Percentiles rank a stretch among this genome's conserved stretches.
phyloP scores from a whole-genome alignment of 2,888 invertebrate genomes.

The Phyllotreta cruciferae region DNA sequence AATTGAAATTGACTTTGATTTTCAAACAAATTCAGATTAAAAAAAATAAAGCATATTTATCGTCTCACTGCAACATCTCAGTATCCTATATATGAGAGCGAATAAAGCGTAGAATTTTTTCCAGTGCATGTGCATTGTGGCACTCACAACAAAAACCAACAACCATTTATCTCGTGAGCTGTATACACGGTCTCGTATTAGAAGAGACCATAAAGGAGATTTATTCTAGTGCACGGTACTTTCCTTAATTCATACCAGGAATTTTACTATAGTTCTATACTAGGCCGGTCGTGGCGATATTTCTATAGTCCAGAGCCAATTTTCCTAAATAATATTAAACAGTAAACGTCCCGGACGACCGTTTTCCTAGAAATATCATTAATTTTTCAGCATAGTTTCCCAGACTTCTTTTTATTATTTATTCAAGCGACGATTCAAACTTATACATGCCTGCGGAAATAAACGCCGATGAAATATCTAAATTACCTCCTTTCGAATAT shows the following conservation, averaged over 20 bases:
- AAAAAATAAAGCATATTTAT: not conserved
- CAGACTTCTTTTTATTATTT: too few relatives aligned
- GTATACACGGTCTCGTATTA: slow-evolving; percentile 14
- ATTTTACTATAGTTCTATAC: slow-evolving; percentile 9
- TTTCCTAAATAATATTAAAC: not conserved
- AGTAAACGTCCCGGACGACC: too few relatives aligned
- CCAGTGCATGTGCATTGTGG: slow-evolving; percentile 5
- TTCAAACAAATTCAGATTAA: not conserved
- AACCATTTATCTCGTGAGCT: slow-evolving; percentile 11
- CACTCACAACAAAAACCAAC: slow-evolving; percentile 19
- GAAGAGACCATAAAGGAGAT: slow-evolving; percentile 15
- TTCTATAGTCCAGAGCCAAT: slow-evolving; percentile 1
- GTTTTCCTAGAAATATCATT: too few relatives aligned
- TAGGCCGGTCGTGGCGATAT: not conserved
- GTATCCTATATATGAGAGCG: not conserved
- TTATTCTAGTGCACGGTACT: slow-evolving; percentile 12
- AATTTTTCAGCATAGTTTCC: too few relatives aligned
- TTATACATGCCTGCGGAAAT: too few relatives aligned
- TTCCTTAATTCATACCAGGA: slow-evolving; percentile 21
- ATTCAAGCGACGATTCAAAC: too few relatives aligned
- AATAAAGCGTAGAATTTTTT: slow-evolving; percentile 14
- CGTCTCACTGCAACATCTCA: too few relatives aligned
- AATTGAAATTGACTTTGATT: too few relatives aligned
- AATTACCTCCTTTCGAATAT: too few relatives aligned
- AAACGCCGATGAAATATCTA: too few relatives aligned